Base-by-base conservation (phyloP, 2,113 vertebrate species). In the Periophthalmodon schlosseri region DNA sequence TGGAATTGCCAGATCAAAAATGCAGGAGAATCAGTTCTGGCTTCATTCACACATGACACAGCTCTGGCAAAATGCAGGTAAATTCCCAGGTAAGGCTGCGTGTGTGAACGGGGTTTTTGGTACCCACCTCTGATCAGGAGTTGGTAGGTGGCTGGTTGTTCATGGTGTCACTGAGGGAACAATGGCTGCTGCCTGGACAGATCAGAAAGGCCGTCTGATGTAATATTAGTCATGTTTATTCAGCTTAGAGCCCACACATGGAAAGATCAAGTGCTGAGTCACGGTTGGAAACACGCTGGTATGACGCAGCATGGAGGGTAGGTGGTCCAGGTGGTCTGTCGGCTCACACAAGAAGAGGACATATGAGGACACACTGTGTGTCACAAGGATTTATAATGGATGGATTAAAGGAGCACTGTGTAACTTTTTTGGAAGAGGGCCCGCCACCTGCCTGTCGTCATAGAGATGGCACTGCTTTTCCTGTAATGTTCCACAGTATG, bases 171-270 rank as follows among this genome's bases (percentile, higher is more conserved):
- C 66, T 58, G 52, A 12, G 23, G 66, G 65, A 84, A 79, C 72
- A 77, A 73, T 71, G 60, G 39, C 76, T 57, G 76, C 63, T 74
- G 67, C 39, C 39, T 44, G 7, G 46, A 54, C 69, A 71, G 67
- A 84, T 33, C 61, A 78, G 71, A 88, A 91, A 86, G 87, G 88
- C 88, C 86, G 87, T 72, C 8, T 44, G 10, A 44, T 44, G 39
- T 72, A 73, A 79, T 14, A 65, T 91, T 90, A 86, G 86, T 91
- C 90, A 90, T 75, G 75, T 82, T 88, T 88, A 85, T 78, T 89
- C 90, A 87, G 47, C 63, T 75, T 14, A 8, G 60, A 77, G 74
- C 87, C 86, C 83, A 87, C 88, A 83, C 82, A 73, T 69, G 69
- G 24, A 89, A 84, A 85, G 83, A 86, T 86, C 83, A 91, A 11